Base-by-base conservation (phyloP, 2,888 invertebrate genomes). In the Amiota communis region DNA sequence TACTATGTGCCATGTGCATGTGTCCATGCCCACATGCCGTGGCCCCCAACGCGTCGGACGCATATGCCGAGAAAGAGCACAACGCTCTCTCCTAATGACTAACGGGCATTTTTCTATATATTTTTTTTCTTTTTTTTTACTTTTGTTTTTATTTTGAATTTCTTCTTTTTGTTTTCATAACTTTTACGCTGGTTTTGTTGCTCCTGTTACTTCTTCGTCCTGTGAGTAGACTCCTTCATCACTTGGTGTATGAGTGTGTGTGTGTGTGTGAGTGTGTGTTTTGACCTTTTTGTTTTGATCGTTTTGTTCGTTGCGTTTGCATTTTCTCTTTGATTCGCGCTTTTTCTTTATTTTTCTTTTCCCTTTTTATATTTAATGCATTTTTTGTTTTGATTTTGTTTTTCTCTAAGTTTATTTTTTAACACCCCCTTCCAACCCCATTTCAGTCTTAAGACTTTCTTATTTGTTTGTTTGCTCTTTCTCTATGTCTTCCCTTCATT, bases 231-330 rank as follows among this genome's bases (percentile, higher is more conserved):
- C 17, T 49, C 67, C 46, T 63, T 63, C 13, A 13, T 13, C 11
- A 36, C 1, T 63, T 53, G 69, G 46, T 63, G 73, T 72, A 12
- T 15, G 15, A 68, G 65, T 79, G 75, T 59, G 47, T 75, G 73
- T 74, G 12, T 15, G 15, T 15, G 8, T 48, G n/a, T 70, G 65
- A 77, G 75, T 59, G 47, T 63, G 76, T 79, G 74, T 73, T 80
- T 75, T 78, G 80, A 81, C 80, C 77, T 82, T 81, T 82, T 83
- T 83, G 85, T 83, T 83, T 85, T 83, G 83, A 84, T 83, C 83
- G 83, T 84, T 83, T 83, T 83, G 83, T 83, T 85, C 85, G 83
- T 83, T 83, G 85, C 85, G 83, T 83, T 85, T 53, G 51, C 51
- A 20, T 17, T 13, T 53, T 53, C 53, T 12, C n/a, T n/a, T n/a